Evolutionary conservation across 2,888 invertebrate species (phyloP).

Genomic region (Syrphus vitripennis): DNA sequence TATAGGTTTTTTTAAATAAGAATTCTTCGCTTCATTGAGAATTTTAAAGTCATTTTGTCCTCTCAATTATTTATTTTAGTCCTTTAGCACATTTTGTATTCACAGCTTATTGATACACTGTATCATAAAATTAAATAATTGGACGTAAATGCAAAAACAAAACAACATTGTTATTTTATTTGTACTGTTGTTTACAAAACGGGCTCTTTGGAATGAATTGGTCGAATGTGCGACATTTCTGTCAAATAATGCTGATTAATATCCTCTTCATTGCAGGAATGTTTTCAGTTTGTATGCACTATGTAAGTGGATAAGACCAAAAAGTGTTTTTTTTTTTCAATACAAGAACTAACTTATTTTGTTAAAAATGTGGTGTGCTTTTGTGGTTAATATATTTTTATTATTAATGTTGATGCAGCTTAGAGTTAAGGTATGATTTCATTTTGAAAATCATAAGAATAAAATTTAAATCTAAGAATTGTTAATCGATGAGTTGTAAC

Average conservation of each 20-base stretch:
- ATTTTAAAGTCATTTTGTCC: too few species aligned
- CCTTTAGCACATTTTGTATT: background rate
- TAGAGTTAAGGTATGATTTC: background rate
- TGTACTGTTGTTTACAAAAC: background rate
- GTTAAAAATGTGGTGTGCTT: constrained; percentile 25
- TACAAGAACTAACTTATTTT: background rate
- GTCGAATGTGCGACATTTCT: constrained; percentile 15
- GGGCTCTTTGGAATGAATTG: constrained; percentile 18
- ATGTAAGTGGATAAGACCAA: constrained; percentile 48
- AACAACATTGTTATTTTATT: background rate
- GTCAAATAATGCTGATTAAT: constrained; percentile 55
- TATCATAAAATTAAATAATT: background rate
- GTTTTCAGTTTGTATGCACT: constrained; percentile 44
- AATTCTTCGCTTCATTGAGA: too few species aligned
- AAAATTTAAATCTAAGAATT: too few species aligned
- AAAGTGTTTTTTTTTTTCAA: background rate
- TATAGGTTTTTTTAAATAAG: too few species aligned
- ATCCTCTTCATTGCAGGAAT: constrained; percentile 40
- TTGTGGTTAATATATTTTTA: constrained; percentile 27
- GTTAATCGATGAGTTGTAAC: background rate
- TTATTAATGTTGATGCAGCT: background rate
- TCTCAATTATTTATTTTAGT: background rate
- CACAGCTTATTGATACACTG: background rate
- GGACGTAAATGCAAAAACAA: background rate
- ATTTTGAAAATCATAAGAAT: too few species aligned